Percentiles rank a stretch among this genome's conserved stretches.
These are phyloP conservation scores for Turdus rufiventris DNA, from an alignment of 2,113 vertebrate species.

Conservation along the genomic window DNA sequence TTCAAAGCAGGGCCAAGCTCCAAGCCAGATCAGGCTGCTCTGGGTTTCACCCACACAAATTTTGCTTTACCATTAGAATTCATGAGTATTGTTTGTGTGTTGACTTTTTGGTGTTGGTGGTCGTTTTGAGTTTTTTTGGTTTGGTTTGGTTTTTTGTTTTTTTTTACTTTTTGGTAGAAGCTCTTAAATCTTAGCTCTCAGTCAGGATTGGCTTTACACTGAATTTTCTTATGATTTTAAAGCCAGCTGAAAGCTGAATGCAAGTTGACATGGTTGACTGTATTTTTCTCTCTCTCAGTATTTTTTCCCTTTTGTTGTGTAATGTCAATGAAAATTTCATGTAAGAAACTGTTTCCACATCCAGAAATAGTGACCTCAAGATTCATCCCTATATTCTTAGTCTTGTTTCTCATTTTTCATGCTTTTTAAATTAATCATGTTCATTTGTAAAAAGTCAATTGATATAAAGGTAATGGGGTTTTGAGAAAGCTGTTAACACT, in stretches of 20 bases:
- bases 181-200: neutral
- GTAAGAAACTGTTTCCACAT: neutral
- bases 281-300: neutral
- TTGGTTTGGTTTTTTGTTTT: no score
- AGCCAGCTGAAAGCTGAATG: neutral
- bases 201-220: neutral
- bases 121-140: neutral
- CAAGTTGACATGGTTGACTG: rapidly evolving
- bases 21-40: neutral
- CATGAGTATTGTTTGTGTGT: neutral
- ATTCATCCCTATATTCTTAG: conserved; percentile 10
- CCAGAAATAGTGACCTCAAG: conserved; percentile 1
- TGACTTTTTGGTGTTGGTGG: neutral
- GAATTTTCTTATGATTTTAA: neutral
- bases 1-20: neutral
- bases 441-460: conserved; percentile 52
- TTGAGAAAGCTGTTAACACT: conserved; percentile 58
- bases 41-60: neutral
- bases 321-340: neutral
- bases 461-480: conserved; percentile 56
- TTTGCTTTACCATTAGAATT: neutral
- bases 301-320: neutral
- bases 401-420: conserved; percentile 22
- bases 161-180: neutral
- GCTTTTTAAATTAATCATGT: conserved; percentile 48